Conservation (phyloP, 2,113 vertebrate species). For the Oreochromis tanganicae region DNA sequence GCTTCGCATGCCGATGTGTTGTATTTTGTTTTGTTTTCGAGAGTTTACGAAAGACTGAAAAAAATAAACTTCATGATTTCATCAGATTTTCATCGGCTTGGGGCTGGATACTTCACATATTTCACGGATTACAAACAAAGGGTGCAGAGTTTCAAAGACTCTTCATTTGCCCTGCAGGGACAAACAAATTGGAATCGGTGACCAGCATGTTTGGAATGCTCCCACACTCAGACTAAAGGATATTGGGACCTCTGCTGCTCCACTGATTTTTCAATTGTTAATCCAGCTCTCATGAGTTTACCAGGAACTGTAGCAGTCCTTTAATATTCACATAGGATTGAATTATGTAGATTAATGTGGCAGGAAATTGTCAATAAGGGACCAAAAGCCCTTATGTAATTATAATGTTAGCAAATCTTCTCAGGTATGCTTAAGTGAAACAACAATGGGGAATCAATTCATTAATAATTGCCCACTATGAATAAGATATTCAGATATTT, state of each 20-base stretch:
- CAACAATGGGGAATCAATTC: accelerated
- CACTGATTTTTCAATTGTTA: background rate
- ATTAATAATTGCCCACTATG: background rate
- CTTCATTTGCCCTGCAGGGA: background rate
- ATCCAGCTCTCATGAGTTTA: background rate
- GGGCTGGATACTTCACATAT: background rate
- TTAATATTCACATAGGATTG: background rate
- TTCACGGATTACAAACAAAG: background rate
- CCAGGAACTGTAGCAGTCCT: background rate
- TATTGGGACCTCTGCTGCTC: background rate
- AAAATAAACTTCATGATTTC: background rate
- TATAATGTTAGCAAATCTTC: background rate
- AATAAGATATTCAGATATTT: background rate
- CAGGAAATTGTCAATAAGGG: background rate
- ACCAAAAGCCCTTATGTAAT: background rate
- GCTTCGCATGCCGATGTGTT: background rate
- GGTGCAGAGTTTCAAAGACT: background rate
- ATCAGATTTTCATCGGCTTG: background rate
- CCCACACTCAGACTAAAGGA: background rate
- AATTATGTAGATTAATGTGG: background rate
- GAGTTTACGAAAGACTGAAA: background rate
- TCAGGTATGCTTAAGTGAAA: background rate
- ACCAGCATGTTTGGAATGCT: background rate
- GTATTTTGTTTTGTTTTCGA: background rate
- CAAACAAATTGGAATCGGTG: background rate